Percentiles rank a stretch among this genome's conserved stretches.
These are phyloP conservation scores for Nestor notabilis DNA, from an alignment of 2,113 vertebrate genomes.

Conservation along the genomic window DNA sequence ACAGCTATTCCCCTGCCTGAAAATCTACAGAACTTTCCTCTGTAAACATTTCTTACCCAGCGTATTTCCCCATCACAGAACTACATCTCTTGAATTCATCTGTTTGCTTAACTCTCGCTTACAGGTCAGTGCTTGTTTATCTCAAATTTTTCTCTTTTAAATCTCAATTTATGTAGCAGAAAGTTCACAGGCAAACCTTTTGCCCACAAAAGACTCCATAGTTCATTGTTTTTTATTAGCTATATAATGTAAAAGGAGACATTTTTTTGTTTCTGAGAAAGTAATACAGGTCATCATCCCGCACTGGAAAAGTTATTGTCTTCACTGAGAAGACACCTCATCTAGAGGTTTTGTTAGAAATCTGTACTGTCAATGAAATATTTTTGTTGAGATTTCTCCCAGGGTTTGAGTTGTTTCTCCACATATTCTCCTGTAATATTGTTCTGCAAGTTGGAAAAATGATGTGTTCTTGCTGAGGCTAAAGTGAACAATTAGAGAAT, in stretches of 20 bases:
- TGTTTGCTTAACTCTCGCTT: slow-evolving; percentile 21
- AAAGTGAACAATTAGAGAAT: not conserved
- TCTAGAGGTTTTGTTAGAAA: not conserved
- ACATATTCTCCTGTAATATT: not conserved
- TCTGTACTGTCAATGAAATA: fast-evolving
- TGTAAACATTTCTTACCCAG: slow-evolving; percentile 6
- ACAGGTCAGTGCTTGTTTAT: slow-evolving; percentile 17
- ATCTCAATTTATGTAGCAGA: not conserved
- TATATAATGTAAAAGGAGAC: not conserved
- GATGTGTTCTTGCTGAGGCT: not conserved
- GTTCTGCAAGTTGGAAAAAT: not conserved
- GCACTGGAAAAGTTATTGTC: not conserved
- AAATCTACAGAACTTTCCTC: slow-evolving; percentile 27
- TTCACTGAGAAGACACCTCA: not conserved
- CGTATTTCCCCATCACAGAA: not conserved
- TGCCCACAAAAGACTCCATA: not conserved
- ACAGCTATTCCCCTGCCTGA: not conserved
- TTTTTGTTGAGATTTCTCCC: not conserved
- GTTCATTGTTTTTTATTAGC: not conserved
- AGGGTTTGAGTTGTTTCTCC: not conserved
- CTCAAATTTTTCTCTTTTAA: not conserved
- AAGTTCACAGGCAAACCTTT: not conserved
- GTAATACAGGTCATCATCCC: not conserved
- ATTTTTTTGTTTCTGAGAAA: not conserved
- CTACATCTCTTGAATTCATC: not conserved